Conservation (phyloP, 1,140 invertebrate species). For the Kradibia gibbosae region DNA sequence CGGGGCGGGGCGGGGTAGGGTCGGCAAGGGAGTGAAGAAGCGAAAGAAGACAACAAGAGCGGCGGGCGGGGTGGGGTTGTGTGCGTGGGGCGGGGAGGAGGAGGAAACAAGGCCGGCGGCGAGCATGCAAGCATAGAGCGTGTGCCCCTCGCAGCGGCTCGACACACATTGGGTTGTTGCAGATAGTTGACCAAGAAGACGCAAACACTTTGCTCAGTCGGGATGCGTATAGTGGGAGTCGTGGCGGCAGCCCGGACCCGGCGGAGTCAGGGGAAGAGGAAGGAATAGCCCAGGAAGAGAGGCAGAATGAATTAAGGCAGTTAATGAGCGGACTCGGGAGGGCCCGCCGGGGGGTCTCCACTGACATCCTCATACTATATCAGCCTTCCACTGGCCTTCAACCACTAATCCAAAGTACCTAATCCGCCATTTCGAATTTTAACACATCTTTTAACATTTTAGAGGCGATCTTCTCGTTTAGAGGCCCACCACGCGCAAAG, state of each 20-base stretch:
- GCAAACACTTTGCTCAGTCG: constrained; percentile 44
- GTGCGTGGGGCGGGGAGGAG: neutral
- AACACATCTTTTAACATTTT: neutral
- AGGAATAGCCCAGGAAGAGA: constrained; percentile 39
- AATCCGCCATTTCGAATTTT: constrained; percentile 22
- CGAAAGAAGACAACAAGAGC: neutral
- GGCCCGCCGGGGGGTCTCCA: constrained; percentile 33
- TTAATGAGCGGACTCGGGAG: constrained; percentile 70
- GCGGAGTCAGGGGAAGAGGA: constrained; percentile 55
- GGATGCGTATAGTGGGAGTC: constrained; percentile 40
- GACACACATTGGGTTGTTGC: constrained; percentile 42
- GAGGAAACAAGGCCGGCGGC: constrained; percentile 45
- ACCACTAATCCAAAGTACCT: constrained; percentile 4
- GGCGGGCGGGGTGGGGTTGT: too few species aligned
- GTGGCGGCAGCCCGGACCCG: constrained; percentile 23
- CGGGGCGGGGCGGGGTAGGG: constrained; percentile 21
- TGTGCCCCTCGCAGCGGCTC: constrained; percentile 28
- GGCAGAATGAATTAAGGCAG: constrained; percentile 54
- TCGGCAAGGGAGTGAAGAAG: neutral
- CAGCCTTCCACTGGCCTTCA: neutral
- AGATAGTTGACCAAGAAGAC: constrained; percentile 51
- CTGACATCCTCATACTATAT: neutral
- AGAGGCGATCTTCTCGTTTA: neutral
- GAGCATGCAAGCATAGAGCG: constrained; percentile 47
- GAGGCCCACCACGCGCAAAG: too few species aligned